phyloP scores from a whole-genome alignment of 2,113 vertebrate genomes.

The Monopterus albus region DNA sequence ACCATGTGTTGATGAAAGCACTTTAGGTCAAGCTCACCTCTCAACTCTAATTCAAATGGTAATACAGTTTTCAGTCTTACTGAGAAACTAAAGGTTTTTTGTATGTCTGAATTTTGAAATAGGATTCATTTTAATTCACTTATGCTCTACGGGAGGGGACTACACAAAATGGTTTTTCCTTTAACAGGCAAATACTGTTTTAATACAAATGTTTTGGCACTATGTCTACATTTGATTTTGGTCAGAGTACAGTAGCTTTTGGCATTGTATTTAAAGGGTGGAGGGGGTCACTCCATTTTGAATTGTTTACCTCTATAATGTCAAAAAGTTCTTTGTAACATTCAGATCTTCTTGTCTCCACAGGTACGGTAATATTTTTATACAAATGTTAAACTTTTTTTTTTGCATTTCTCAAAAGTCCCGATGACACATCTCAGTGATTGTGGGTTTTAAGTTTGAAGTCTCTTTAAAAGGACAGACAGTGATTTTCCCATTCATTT shows the following conservation, averaged over 20 bases:
- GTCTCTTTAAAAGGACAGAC: slow-evolving; percentile 62
- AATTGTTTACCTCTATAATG: slow-evolving; percentile 43
- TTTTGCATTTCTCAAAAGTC: slow-evolving; percentile 63
- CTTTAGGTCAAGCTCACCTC: not conserved
- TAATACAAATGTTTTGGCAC: slow-evolving; percentile 67
- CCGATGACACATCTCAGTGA: slow-evolving; percentile 47
- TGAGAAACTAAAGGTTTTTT: too few relatives aligned
- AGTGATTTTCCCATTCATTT: slow-evolving; percentile 54
- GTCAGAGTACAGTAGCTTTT: slow-evolving; percentile 71
- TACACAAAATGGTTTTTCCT: slow-evolving; percentile 20
- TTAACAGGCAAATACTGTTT: slow-evolving; percentile 51
- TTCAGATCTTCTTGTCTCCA: slow-evolving; percentile 48
- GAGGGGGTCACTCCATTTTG: slow-evolving; percentile 51
- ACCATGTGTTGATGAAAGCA: slow-evolving; percentile 11
- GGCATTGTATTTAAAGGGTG: slow-evolving; percentile 56
- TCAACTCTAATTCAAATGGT: slow-evolving; percentile 20
- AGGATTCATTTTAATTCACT: slow-evolving; percentile 11
- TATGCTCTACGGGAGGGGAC: slow-evolving; percentile 34
- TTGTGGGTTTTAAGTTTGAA: slow-evolving; percentile 44
- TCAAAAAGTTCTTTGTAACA: slow-evolving; percentile 59
- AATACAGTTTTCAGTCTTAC: slow-evolving; percentile 14
- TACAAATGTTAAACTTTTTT: too few relatives aligned
- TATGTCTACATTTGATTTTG: slow-evolving; percentile 68
- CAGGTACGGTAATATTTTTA: slow-evolving; percentile 58
- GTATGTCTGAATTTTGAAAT: not conserved